Evolutionary conservation across 1,140 invertebrate species (phyloP), one percentile per base, ranked within the genome.

Genomic region (Drosophila nannoptera): DNA sequence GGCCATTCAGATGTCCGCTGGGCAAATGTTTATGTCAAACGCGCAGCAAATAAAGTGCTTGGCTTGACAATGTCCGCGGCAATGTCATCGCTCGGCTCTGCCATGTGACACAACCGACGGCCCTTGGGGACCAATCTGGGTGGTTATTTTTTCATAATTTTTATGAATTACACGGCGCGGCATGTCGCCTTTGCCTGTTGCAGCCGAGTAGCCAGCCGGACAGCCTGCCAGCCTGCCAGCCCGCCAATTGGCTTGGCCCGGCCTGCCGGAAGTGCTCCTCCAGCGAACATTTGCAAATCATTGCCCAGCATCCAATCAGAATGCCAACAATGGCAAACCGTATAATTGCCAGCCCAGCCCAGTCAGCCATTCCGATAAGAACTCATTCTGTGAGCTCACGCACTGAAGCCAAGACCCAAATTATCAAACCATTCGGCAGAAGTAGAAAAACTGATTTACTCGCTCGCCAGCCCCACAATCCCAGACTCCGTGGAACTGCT

Each of bases 1-100:
- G 67, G 73, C 81, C 81, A 84, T 84, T 84, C 81, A 84, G 77
- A 77, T 84, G 81, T 84, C 81, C 81, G 70, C 82, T 81, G 81
- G 81, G 81, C 81, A 84, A 84, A 84, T 84, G 81, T 84, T 84
- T 84, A 84, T 84, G 81, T 84, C 81, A 84, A 86, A 81, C 81
- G 81, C 73, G 73, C 77, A 74, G 81, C 81, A 84, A 84, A 84
- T 84, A 84, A 84, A 84, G 81, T 84, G 81, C 81, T 84, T 83
- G 81, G 63, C 73, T 80, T 83, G 80, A 83, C 80, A 83, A 83
- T 83, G 80, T 83, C 81, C 69, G 66, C 76, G 64, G 75, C 75
- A 78, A 82, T 83, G 78, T 83, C 78, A 83, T 78, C 69, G 68
- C 66, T 65, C 61, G 42, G 43, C 16, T 50, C 69, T 70, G 66